These are phyloP conservation scores for Cebidichthys violaceus DNA, from an alignment of 2,113 vertebrate genomes.

Conservation along the genomic window DNA sequence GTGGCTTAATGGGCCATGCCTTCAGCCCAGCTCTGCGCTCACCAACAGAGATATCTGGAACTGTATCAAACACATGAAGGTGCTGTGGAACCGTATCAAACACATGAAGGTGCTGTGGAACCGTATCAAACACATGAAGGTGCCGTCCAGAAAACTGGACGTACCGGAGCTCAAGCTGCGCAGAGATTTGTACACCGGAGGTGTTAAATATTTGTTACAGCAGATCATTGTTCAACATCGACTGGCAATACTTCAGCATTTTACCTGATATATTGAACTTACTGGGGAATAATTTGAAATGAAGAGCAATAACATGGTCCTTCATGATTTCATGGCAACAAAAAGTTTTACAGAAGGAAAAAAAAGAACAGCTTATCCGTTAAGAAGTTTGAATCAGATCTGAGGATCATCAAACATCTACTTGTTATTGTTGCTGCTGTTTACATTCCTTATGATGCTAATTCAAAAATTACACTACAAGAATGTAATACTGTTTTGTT, in stretches of 20 bases:
- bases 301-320: conserved; percentile 1
- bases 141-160: conserved; percentile 34
- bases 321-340: not conserved
- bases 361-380: not conserved
- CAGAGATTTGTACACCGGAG: conserved; percentile 18
- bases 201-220: conserved; percentile 39
- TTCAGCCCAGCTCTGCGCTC: conserved; percentile 24
- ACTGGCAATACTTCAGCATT: not conserved
- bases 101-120: conserved; percentile 44
- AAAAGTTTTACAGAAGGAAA: not conserved
- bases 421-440: too few species aligned
- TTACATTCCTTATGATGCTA: too few species aligned
- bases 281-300: conserved; percentile 1
- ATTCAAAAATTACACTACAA: too few species aligned
- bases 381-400: not conserved
- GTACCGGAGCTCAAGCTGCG: conserved; percentile 37
- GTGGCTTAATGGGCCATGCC: conserved; percentile 56
- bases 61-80: conserved; percentile 35
- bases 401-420: not conserved
- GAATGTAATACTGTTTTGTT: too few species aligned
- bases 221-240: conserved; percentile 22
- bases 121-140: conserved; percentile 35
- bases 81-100: conserved; percentile 42
- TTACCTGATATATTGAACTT: not conserved
- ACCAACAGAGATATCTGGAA: conserved; percentile 41